Evolutionary conservation across 30 jellyfish, hydroid and myxozoan genomes (phyloP), one percentile per base, ranked within the genome.

Genomic region (Hydractinia symbiolongicarpus): DNA sequence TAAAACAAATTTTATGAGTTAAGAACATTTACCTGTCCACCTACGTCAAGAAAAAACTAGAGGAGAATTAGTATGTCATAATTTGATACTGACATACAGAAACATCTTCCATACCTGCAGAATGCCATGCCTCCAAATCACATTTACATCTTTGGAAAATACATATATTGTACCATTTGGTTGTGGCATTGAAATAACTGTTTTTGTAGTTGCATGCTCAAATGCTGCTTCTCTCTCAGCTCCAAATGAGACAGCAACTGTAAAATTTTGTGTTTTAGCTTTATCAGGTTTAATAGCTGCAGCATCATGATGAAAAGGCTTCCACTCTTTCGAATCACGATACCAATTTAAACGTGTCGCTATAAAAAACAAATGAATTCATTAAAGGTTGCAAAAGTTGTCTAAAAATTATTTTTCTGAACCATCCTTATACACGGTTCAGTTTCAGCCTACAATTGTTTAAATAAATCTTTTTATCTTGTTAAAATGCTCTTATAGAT

Each of bases 251-350:
- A 79, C 87, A 66, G 87, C 87, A 30, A 79, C 87, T n/a, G 87
- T 79, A 9, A 79, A 64, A 54, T 79, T 79, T 56, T 79, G 87
- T 7, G 87, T 58, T 50, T 68, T 55, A 8, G 87, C 87, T 61
- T 79, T 79, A 50, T 79, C 87, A 4, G 87, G 71, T 79, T 79
- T 79, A 64, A 79, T 79, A 8, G 84, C 87, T 4, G 87, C 87
- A 60, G 87, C 87, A 61, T 79, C 87, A 54, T 79, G 87, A 79
- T 79, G 87, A 66, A 79, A 79, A 15, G 87, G 87, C 66, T 79
- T 79, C 87, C 87, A 79, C 73, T 79, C 87, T 5, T 66, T 60
- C 6, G 87, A 79, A 61, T 79, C 87, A 49, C 87, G 87, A 50
- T 79, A 79, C 87, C 87, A 79, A 61, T 79, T 79, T 49, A 79